These are phyloP conservation scores for Hydriomena furcata DNA, from an alignment of 2,888 invertebrate genomes.

Conservation along the genomic window DNA sequence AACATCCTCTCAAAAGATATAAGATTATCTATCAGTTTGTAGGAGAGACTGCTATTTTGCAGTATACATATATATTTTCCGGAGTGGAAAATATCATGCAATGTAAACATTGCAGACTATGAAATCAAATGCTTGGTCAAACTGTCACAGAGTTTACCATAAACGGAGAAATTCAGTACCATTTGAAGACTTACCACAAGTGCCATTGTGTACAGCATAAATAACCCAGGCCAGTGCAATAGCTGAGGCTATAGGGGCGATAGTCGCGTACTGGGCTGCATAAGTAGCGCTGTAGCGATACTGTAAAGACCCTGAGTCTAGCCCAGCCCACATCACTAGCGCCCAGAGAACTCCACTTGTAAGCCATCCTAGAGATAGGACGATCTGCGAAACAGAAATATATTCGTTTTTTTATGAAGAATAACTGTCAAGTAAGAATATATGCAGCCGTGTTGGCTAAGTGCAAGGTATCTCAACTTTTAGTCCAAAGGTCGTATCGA, in stretches of 20 bases:
- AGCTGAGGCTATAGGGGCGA: conserved; percentile 85
- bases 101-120: too few relatives aligned
- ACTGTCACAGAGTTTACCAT: too few relatives aligned
- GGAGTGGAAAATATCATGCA: too few relatives aligned
- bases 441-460: too few relatives aligned
- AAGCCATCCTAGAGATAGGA: conserved; percentile 82
- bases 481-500: too few relatives aligned
- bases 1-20: too few relatives aligned
- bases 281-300: conserved; percentile 84
- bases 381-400: conserved; percentile 58
- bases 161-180: too few relatives aligned
- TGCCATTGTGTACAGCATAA: conserved; percentile 83
- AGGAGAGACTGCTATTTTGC: too few relatives aligned
- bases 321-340: conserved; percentile 85
- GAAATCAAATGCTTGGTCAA: too few relatives aligned
- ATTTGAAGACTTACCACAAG: conserved; percentile 67
- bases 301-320: conserved; percentile 81
- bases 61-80: too few relatives aligned
- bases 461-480: too few relatives aligned
- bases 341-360: conserved; percentile 66
- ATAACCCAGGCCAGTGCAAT: conserved; percentile 86
- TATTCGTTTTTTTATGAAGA: neutral
- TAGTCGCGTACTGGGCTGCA: conserved; percentile 85
- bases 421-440: neutral
- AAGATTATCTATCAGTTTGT: too few relatives aligned